Percentiles rank a stretch among this genome's conserved stretches.
These are phyloP conservation scores for Leptinotarsa defecta DNA, from an alignment of 1,140 invertebrate species.

Conservation along the genomic window DNA sequence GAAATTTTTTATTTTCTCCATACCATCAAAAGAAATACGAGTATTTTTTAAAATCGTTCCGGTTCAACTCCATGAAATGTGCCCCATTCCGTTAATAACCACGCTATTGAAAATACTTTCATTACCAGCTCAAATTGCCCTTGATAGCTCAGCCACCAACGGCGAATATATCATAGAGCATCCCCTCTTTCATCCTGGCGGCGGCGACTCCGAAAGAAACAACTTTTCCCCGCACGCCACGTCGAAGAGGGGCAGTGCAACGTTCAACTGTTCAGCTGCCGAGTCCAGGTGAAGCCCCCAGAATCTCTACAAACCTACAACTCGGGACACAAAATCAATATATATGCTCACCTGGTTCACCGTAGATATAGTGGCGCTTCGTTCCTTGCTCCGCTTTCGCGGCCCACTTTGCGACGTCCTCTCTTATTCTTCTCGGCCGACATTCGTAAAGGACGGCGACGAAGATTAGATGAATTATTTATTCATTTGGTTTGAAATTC, in stretches of 20 bases:
- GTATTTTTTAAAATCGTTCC: no score
- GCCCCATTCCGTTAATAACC: no score
- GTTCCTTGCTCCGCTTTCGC: background rate
- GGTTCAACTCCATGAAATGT: no score
- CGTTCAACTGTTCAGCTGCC: slow-evolving; percentile 14
- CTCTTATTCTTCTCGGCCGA: background rate
- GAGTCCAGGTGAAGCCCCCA: slow-evolving; percentile 15
- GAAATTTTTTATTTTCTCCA: no score
- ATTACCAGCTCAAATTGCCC: no score
- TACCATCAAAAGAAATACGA: no score
- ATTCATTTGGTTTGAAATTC: background rate
- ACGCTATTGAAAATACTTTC: no score
- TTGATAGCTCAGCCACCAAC: no score
- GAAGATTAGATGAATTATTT: background rate
- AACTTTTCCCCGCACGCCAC: background rate
- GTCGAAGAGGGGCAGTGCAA: background rate
- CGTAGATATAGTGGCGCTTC: slow-evolving; percentile 7
- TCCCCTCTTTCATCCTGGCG: background rate
- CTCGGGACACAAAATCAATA: slow-evolving; percentile 18
- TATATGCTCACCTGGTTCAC: slow-evolving; percentile 17
- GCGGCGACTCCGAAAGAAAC: slow-evolving; percentile 10
- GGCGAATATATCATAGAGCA: no score
- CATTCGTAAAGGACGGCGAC: background rate
- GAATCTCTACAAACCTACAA: slow-evolving; percentile 18
- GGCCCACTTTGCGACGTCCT: background rate